Evolutionary conservation across 2,888 invertebrate species (phyloP).

Genomic region (Emesis russula): DNA sequence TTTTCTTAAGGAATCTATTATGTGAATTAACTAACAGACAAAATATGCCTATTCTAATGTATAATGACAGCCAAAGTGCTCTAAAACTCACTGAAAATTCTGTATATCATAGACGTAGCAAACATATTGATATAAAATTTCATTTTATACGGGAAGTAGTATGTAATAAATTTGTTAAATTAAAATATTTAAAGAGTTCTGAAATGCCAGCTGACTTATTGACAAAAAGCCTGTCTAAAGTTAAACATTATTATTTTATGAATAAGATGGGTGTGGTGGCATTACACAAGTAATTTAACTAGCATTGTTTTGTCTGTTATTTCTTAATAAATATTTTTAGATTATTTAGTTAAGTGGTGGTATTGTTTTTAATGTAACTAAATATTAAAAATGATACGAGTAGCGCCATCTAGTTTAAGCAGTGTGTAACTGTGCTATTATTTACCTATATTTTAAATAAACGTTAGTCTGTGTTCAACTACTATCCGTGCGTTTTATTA

Average conservation of each 20-base stretch:
- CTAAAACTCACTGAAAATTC: no score
- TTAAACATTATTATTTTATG: slow-evolving; percentile 36
- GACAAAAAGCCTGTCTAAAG: slow-evolving; percentile 39
- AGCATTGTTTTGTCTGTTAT: background rate
- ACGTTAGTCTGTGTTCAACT: background rate
- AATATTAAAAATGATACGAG: no score
- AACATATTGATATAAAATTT: slow-evolving; percentile 44
- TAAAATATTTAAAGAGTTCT: slow-evolving; percentile 37
- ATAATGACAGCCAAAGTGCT: no score
- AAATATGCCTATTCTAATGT: no score
- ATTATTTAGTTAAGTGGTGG: slow-evolving; percentile 10
- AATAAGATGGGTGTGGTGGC: slow-evolving; percentile 26
- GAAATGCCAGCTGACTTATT: slow-evolving; percentile 45
- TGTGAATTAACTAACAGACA: no score
- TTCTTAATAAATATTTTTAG: background rate
- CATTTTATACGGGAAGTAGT: slow-evolving; percentile 41
- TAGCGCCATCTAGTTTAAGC: background rate
- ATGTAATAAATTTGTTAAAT: slow-evolving; percentile 43
- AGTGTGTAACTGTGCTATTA: no score
- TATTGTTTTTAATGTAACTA: background rate
- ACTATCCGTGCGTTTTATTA: slow-evolving; percentile 35
- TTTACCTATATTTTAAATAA: no score
- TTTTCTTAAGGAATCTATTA: no score
- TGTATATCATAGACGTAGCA: no score
- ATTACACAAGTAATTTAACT: slow-evolving; percentile 11